Conservation (phyloP, 2,797 vertebrate species). For the Pangasius djambal region DNA sequence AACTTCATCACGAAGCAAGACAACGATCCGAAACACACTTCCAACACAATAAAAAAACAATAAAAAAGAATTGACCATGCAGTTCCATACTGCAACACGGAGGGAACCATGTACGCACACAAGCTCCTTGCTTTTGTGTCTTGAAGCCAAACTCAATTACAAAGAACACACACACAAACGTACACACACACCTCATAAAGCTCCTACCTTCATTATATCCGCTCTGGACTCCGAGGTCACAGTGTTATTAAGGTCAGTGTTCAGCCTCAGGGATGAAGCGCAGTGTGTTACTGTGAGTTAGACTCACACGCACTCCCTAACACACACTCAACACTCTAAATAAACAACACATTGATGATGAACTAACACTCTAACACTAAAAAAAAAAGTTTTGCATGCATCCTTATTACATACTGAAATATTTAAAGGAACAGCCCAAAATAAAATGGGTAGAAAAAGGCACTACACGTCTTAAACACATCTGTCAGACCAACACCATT, state of each 20-base stretch:
- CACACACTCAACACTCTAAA: neutral
- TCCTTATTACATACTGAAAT: neutral
- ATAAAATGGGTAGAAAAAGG: neutral
- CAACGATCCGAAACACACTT: too few species aligned
- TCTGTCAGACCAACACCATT: neutral
- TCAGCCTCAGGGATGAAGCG: conserved; percentile 6
- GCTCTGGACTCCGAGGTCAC: conserved; percentile 14
- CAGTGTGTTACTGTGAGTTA: conserved; percentile 19
- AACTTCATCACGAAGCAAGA: too few species aligned
- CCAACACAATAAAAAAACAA: neutral
- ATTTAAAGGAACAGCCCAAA: too few species aligned
- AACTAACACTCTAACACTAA: neutral
- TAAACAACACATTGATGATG: neutral
- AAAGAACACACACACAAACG: conserved; percentile 12
- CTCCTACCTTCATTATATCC: conserved; percentile 18
- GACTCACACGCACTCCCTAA: conserved; percentile 1
- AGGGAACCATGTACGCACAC: neutral
- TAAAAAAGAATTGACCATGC: neutral
- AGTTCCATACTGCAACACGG: neutral
- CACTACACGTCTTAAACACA: neutral
- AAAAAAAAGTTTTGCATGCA: neutral
- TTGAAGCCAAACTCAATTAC: neutral
- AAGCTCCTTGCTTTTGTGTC: neutral
- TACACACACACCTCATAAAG: conserved; percentile 1
- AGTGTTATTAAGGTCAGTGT: conserved; percentile 35